Evolutionary conservation across 2,888 invertebrate genomes (phyloP).

Genomic region (Hecatera dysodea): DNA sequence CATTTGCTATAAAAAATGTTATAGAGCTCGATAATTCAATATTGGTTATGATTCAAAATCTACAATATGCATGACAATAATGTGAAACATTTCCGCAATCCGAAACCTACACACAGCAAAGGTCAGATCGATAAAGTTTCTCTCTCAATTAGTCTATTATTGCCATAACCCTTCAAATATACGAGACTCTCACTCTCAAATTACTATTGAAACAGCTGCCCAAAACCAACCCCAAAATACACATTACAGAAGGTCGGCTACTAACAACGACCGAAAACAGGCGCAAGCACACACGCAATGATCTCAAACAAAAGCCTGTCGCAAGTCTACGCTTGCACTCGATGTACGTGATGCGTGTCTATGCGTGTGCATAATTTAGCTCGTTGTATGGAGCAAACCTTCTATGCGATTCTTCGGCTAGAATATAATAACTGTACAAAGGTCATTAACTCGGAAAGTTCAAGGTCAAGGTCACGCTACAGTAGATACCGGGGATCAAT

Average conservation of each 20-base stretch:
- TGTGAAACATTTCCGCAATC: slow-evolving; percentile 4
- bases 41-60: background rate
- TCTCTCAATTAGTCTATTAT: slow-evolving; percentile 14
- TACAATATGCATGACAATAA: background rate
- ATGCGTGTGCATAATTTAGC: background rate
- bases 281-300: too few species aligned
- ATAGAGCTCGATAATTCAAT: background rate
- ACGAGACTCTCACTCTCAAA: slow-evolving; percentile 8
- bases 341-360: background rate
- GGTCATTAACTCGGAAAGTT: slow-evolving; percentile 14
- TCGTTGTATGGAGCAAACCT: background rate
- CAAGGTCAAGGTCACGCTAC: slow-evolving; percentile 24
- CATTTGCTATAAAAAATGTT: background rate
- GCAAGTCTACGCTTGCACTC: background rate
- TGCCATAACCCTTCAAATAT: slow-evolving; percentile 24
- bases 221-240: background rate
- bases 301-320: too few species aligned
- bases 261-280: background rate
- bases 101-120: slow-evolving; percentile 5
- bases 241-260: background rate
- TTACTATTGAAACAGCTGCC: slow-evolving; percentile 27
- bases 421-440: background rate
- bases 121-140: slow-evolving; percentile 17
- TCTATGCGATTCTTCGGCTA: background rate
- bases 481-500: slow-evolving; percentile 29